Evolutionary conservation across 2,113 vertebrate genomes (phyloP).

Genomic region (Cheilinus undulatus): DNA sequence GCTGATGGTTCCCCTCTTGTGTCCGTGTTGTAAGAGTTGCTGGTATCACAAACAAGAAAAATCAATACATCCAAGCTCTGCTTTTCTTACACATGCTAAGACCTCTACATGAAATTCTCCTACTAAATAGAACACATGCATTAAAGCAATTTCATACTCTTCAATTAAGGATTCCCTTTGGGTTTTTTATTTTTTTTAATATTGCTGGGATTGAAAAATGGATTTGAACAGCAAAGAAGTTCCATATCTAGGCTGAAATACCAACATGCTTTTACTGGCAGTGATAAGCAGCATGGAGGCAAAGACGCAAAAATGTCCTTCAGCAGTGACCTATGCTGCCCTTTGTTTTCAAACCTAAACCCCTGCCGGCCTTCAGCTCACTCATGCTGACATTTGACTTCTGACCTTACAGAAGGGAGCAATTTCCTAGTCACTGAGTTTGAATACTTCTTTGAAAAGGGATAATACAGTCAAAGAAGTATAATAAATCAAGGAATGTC

Average conservation of each 20-base stretch:
- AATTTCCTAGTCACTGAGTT: not conserved
- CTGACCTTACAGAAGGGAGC: not conserved
- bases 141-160: no score
- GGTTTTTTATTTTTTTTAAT: no score
- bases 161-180: no score
- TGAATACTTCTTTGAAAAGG: no score
- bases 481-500: not conserved
- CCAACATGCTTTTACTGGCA: no score
- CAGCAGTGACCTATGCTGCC: not conserved
- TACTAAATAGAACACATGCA: not conserved
- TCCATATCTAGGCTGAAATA: no score
- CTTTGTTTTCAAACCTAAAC: slow-evolving; percentile 8
- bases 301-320: not conserved
- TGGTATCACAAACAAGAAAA: slow-evolving; percentile 36
- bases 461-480: no score
- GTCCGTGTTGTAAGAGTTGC: slow-evolving; percentile 43
- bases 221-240: no score
- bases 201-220: no score
- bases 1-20: slow-evolving; percentile 45
- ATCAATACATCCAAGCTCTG: slow-evolving; percentile 56
- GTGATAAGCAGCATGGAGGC: not conserved
- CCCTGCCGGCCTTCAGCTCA: not conserved
- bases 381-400: slow-evolving; percentile 12
- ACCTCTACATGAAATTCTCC: slow-evolving; percentile 7
- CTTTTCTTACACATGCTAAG: slow-evolving; percentile 18